A percentile compares a stretch with the other conserved stretches of the same genome.
Evolutionary conservation across 2,797 vertebrate species (phyloP).

Genomic region (Ptychadena robeensis): DNA sequence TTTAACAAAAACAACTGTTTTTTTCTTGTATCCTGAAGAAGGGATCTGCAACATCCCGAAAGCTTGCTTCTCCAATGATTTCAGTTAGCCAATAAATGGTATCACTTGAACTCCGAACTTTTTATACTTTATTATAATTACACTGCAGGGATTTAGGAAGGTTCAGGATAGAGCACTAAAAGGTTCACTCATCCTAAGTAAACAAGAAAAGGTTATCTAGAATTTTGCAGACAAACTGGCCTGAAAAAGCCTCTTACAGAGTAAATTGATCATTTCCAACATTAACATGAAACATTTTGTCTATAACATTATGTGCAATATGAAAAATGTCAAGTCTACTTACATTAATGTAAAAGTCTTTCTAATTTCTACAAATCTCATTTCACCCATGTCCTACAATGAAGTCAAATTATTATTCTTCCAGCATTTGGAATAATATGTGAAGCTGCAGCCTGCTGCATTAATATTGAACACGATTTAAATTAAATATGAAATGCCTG

Average conservation of each 20-base stretch:
- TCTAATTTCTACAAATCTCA: not conserved
- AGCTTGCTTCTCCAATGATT: too few species aligned
- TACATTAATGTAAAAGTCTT: not conserved
- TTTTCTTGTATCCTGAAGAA: too few species aligned
- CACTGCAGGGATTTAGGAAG: not conserved
- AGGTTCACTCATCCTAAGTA: not conserved
- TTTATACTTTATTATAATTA: too few species aligned
- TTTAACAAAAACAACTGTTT: too few species aligned
- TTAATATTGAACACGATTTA: not conserved
- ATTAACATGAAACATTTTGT: not conserved
- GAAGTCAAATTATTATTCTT: not conserved
- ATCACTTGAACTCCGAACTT: too few species aligned
- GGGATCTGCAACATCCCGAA: too few species aligned
- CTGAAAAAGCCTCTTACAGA: slow-evolving; percentile 6
- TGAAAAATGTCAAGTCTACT: slow-evolving; percentile 16
- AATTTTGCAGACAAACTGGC: not conserved
- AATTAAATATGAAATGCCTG: not conserved
- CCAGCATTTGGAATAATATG: not conserved
- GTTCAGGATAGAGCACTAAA: not conserved
- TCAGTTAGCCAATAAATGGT: too few species aligned
- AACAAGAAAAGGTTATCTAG: not conserved
- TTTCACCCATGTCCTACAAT: not conserved
- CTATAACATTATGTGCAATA: slow-evolving; percentile 12
- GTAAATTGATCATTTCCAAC: not conserved
- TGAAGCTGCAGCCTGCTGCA: not conserved